Evolutionary conservation across 2,797 vertebrate species (phyloP), one percentile per base, ranked within the genome.

Genomic region (Acridotheres tristis): DNA sequence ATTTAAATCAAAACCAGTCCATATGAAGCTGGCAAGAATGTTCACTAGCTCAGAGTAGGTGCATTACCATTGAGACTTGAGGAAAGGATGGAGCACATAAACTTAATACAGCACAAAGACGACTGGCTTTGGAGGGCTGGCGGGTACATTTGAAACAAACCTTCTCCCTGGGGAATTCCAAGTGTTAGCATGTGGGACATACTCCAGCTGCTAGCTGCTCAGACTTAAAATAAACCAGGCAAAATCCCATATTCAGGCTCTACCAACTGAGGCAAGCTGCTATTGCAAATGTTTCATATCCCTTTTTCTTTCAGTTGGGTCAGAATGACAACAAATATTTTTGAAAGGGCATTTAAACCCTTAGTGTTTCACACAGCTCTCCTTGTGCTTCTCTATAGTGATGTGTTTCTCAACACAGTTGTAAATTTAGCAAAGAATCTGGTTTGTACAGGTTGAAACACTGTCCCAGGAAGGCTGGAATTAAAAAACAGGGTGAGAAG

Each of bases 201-300:
- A 82, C 34, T 95, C 95, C 95, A 96, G 94, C 93, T 95, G 96
- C 91, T 95, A 65, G 91, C 85, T 74, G 74, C 88, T 93, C 57
- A 71, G 80, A 87, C 96, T 95, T 91, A 96, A 96, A 97, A 96
- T 96, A 97, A 91, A 94, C 83, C 88, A 90, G 88, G 53, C 94
- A 96, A 93, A 94, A 73, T 86, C 93, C 71, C 19, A 7, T 65
- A 79, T 67, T 88, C 63, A 82, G 47, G 54, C 54, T 78, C 77
- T 87, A 88, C 59, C 45, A 82, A 54, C 38, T 1, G 26, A 79
- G 77, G 38, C 74, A 47, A 77, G 30, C 54, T 65, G 72, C 57
- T 79, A 5, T 71, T 48, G 86, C 74, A 88, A 88, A 63, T 9
- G 13, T 82, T 92, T 93, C 5, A 3, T 69, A 34, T 73, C 59